Evolutionary conservation across 2,888 invertebrate genomes (phyloP).

Genomic region (Odontomyia ornata): DNA sequence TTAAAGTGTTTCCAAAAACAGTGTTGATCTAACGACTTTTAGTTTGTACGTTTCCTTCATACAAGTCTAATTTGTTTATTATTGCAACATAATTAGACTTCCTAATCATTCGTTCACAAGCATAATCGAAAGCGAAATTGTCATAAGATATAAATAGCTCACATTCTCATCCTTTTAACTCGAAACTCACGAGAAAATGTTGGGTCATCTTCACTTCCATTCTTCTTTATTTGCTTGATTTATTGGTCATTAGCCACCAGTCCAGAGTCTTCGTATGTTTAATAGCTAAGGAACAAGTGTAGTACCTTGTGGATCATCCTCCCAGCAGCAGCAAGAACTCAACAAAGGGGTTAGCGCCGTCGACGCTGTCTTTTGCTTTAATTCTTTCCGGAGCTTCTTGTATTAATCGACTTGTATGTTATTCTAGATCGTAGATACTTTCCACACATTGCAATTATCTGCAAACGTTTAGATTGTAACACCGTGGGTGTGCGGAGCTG

Average conservation of each 20-base stretch:
- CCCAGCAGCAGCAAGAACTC: not conserved
- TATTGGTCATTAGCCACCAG: constrained; percentile 17
- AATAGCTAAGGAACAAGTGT: not conserved
- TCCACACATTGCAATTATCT: not conserved
- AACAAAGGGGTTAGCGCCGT: constrained; percentile 11
- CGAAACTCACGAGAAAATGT: not conserved
- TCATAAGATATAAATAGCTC: not conserved
- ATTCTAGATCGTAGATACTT: not conserved
- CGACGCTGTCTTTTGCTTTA: not conserved
- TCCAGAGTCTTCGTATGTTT: not conserved
- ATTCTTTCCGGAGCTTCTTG: not conserved
- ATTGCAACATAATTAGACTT: too few species aligned
- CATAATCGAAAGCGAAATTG: not conserved
- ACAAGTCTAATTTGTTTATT: too few species aligned
- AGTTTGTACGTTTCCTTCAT: too few species aligned
- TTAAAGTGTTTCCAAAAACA: too few species aligned
- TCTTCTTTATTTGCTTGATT: not conserved
- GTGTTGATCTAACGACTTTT: too few species aligned
- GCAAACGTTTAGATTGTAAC: not conserved
- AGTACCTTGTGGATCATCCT: not conserved
- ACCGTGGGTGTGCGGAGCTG: not conserved
- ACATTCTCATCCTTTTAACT: not conserved
- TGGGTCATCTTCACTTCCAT: not conserved
- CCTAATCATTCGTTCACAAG: not conserved
- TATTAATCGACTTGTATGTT: not conserved